These are phyloP conservation scores for Gorsachius goisagi DNA, from an alignment of 2,113 vertebrate genomes.

Conservation along the genomic window DNA sequence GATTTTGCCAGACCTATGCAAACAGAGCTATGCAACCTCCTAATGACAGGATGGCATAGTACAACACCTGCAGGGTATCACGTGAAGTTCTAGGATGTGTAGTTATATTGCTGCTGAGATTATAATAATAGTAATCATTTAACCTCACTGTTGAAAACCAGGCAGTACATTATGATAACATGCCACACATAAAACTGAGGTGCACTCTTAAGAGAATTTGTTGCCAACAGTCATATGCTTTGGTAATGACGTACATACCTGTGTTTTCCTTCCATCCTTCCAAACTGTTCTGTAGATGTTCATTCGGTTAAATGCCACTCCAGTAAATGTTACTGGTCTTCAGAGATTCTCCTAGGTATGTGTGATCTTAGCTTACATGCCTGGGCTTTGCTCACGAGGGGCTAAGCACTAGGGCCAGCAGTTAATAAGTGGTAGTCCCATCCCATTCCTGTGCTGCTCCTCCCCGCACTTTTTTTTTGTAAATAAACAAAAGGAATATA, in stretches of 20 bases:
- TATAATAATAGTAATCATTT: background rate
- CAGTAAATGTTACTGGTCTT: background rate
- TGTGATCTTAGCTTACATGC: background rate
- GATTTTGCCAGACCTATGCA: background rate
- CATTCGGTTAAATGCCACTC: background rate
- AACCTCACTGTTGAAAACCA: background rate
- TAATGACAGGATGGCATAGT: background rate
- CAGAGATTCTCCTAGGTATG: background rate
- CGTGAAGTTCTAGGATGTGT: background rate
- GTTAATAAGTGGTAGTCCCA: background rate
- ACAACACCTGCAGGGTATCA: background rate
- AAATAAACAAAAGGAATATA: background rate
- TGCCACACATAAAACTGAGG: background rate
- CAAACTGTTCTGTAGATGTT: background rate
- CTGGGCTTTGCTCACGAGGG: background rate
- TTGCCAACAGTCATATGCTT: background rate
- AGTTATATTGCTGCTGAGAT: background rate
- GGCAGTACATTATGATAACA: background rate
- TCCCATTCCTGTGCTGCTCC: background rate
- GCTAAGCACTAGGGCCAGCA: background rate
- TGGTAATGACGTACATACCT: background rate
- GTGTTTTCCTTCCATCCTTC: background rate
- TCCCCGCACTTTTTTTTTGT: too few species aligned
- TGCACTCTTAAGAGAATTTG: background rate
- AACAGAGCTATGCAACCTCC: background rate